These are phyloP conservation scores for Mesitornis unicolor DNA, from an alignment of 2,113 vertebrate genomes.

Conservation along the genomic window DNA sequence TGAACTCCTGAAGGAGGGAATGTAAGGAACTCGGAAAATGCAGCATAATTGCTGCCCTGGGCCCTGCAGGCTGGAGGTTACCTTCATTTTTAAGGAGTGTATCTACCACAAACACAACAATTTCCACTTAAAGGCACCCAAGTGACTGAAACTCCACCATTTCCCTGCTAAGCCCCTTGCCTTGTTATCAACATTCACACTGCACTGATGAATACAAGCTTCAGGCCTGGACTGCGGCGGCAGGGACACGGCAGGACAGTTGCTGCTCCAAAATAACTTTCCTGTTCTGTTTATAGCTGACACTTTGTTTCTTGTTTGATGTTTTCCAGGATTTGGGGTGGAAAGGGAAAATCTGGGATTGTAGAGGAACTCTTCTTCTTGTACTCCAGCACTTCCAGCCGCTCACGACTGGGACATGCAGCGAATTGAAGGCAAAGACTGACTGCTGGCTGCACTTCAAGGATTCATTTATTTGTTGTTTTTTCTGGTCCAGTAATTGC, in stretches of 20 bases:
- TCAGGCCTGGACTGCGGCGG: not conserved
- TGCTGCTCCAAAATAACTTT: not conserved
- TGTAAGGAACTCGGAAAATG: constrained; percentile 54
- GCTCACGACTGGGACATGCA: not conserved
- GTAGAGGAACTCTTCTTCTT: not conserved
- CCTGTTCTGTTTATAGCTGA: not conserved
- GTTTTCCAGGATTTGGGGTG: not conserved
- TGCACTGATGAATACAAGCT: not conserved
- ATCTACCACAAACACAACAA: constrained; percentile 11
- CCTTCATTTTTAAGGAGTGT: constrained; percentile 53
- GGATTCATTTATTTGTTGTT: not conserved
- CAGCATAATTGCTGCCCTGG: constrained; percentile 26
- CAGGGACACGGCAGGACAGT: not conserved
- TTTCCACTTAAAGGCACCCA: constrained; percentile 15
- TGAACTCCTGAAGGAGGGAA: constrained; percentile 47
- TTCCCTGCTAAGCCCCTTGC: not conserved
- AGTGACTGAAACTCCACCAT: not conserved
- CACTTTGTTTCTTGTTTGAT: not conserved
- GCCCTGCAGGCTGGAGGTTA: not conserved
- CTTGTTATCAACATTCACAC: not conserved
- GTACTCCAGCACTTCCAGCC: not conserved
- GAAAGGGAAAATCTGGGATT: not conserved
- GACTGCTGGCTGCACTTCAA: not conserved
- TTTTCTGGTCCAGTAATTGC: constrained; percentile 17
- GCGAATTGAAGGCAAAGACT: not conserved